Evolutionary conservation across 2,113 vertebrate genomes (phyloP), one percentile per base, ranked within the genome.

Genomic region (Australoheros scitulus): DNA sequence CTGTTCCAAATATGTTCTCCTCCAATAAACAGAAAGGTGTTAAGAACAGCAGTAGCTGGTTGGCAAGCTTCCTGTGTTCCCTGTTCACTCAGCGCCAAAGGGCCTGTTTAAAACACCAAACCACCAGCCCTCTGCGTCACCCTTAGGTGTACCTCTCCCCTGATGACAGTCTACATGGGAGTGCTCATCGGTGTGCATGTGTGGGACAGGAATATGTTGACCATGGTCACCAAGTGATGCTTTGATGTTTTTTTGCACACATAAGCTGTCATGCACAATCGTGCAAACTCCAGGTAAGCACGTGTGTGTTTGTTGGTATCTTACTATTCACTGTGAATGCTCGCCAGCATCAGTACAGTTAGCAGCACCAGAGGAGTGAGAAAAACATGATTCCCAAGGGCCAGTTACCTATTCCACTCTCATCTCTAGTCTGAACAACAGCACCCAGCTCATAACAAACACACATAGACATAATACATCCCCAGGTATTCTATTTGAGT

Each of bases 341-440:
- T 76, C 80, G 64, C 81, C 70, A 74, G 88, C 79, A 76, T 76
- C 79, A 29, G 52, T 50, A 63, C 70, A 80, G 82, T 85, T 81
- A 64, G 74, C 82, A 81, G 79, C 81, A 83, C 59, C 47, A 79
- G 52, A 85, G 79, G 72, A 63, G 82, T 76, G 91, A 93, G 92
- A 92, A 91, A 93, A 94, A 92, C 93, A 94, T 3, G 32, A 89
- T 72, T 92, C 92, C 91, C 91, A 11, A 14, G 81, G 87, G 90
- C 76, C 64, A 11, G 52, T 61, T 77, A 83, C 79, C 72, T 88
- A 87, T 80, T 92, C 65, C 85, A 61, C 85, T 76, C 87, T 90
- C 85, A 81, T 58, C 77, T 90, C 43, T 59, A 4, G 29, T 85
- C 84, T 91, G 86, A 91, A 92, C 90, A 94, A 92, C 91, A 72